Conservation (phyloP, 2,113 vertebrate species). For the Sus scrofa region DNA sequence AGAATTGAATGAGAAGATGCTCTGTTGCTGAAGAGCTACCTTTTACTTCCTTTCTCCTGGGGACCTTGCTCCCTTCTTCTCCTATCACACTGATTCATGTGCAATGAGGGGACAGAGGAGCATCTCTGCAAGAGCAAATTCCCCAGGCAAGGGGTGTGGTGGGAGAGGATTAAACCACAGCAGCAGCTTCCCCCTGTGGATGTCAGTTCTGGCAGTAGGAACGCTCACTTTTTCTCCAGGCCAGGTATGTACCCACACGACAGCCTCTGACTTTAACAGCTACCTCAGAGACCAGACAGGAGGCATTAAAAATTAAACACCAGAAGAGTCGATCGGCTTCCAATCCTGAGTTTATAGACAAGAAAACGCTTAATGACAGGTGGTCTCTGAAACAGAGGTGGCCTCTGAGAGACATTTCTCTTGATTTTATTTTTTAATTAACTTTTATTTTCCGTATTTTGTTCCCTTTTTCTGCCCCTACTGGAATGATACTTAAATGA, state of each 20-base stretch:
- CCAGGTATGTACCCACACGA: constrained; percentile 67
- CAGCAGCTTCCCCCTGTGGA: background rate
- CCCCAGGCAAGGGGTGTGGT: fast-evolving
- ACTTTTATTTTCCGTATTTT: constrained; percentile 89
- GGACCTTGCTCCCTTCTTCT: no score
- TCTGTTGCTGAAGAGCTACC: background rate
- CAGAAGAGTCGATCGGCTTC: constrained; percentile 82
- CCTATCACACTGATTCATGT: background rate
- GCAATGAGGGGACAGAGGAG: background rate
- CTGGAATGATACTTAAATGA: constrained; percentile 75
- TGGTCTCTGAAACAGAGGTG: constrained; percentile 87
- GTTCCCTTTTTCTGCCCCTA: constrained; percentile 63
- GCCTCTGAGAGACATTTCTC: constrained; percentile 90
- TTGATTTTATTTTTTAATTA: constrained; percentile 93
- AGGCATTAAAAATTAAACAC: constrained; percentile 90
- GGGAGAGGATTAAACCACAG: fast-evolving
- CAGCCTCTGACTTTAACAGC: constrained; percentile 84
- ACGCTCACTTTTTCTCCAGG: constrained; percentile 38
- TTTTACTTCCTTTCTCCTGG: no score
- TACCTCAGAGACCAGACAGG: constrained; percentile 85
- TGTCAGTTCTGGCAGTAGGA: constrained; percentile 41
- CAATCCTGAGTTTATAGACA: constrained; percentile 87
- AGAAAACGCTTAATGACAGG: constrained; percentile 88
- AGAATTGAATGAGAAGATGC: background rate
- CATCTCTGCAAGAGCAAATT: background rate